Conservation (phyloP, 2,113 vertebrate genomes). For the Stercorarius parasiticus region DNA sequence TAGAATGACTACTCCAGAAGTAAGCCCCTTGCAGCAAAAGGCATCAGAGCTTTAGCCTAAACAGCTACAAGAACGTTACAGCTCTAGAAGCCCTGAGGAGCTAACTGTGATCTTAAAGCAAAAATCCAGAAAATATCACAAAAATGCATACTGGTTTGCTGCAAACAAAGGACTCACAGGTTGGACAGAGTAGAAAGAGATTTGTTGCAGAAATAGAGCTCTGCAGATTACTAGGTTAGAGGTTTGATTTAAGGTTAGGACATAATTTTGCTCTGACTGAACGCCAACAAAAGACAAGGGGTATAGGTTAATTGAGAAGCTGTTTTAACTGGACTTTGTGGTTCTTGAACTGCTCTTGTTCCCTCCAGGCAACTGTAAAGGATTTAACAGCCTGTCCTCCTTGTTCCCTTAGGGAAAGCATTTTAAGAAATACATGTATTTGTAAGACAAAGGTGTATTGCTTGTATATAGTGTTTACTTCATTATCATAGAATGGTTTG, state of each 20-base stretch:
- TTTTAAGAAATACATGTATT: neutral
- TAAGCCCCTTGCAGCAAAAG: neutral
- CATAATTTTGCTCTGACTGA: neutral
- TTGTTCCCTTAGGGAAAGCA: neutral
- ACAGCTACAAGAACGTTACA: neutral
- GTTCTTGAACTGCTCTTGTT: neutral
- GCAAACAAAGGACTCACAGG: neutral
- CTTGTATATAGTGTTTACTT: neutral
- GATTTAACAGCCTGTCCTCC: neutral
- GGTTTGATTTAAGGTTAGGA: neutral
- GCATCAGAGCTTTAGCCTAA: neutral
- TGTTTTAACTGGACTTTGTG: neutral
- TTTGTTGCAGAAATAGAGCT: neutral
- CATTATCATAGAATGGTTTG: too few relatives aligned
- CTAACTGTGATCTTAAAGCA: neutral
- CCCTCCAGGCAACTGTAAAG: neutral
- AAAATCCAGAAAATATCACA: neutral
- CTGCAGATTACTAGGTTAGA: neutral
- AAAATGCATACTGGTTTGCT: neutral
- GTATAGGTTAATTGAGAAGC: neutral
- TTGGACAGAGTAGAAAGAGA: neutral
- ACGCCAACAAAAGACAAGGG: neutral
- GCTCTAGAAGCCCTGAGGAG: neutral
- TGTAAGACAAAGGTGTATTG: neutral
- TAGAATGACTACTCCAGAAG: neutral